Conservation (phyloP, 1,140 invertebrate species). For the Cherax destructor region DNA sequence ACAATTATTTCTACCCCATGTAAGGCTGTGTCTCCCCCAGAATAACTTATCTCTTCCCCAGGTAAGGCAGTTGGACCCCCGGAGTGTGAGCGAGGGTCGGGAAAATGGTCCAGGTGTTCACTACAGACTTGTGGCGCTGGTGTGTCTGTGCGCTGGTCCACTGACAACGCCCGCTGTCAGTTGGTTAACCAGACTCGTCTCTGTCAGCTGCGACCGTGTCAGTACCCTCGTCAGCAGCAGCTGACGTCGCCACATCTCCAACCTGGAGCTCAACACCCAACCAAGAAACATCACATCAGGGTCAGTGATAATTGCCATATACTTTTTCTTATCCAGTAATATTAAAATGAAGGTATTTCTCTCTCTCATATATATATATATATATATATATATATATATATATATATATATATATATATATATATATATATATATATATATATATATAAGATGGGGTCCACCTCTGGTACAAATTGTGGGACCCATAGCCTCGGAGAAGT, state of each 20-base stretch:
- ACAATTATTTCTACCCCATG: constrained; percentile 20
- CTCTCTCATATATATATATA: too few relatives aligned
- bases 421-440: too few relatives aligned
- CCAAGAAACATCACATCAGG: constrained; percentile 58
- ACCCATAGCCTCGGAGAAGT: too few relatives aligned
- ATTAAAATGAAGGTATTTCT: too few relatives aligned
- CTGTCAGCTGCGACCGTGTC: constrained; percentile 78
- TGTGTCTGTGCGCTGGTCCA: constrained; percentile 80
- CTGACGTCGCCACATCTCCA: neutral
- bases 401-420: too few relatives aligned
- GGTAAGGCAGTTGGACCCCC: constrained; percentile 61
- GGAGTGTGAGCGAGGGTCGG: constrained; percentile 75
- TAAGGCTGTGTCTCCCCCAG: neutral
- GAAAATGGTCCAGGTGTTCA: constrained; percentile 81
- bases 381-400: too few relatives aligned
- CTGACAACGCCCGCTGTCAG: constrained; percentile 79
- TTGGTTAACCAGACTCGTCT: constrained; percentile 80
- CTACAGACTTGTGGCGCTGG: constrained; percentile 80
- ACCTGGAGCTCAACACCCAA: neutral
- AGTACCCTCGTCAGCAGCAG: neutral
- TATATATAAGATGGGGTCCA: too few relatives aligned
- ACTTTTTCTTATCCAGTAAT: neutral
- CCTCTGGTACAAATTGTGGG: too few relatives aligned
- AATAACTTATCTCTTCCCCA: constrained; percentile 27
- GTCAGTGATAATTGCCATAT: constrained; percentile 18